These are phyloP conservation scores for Erpornis zantholeuca DNA, from an alignment of 2,113 vertebrate species.

Conservation along the genomic window DNA sequence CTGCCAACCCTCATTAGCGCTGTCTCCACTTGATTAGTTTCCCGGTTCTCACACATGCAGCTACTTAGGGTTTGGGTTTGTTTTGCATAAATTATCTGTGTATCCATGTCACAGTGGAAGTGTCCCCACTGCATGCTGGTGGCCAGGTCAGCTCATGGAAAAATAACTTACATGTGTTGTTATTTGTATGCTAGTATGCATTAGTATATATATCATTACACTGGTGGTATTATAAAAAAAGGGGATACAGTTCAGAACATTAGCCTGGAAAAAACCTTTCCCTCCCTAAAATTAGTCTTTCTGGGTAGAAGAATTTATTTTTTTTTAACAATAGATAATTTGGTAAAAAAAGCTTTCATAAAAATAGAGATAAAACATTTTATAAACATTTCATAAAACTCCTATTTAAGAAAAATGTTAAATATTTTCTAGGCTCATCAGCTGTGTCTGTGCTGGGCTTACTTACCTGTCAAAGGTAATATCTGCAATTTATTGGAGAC, in stretches of 20 bases:
- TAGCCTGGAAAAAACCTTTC: background rate
- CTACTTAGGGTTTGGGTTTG: background rate
- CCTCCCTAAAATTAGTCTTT: background rate
- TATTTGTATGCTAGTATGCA: no score
- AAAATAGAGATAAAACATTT: background rate
- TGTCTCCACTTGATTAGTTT: background rate
- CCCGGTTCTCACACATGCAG: background rate
- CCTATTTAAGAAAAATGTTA: background rate
- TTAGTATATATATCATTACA: no score
- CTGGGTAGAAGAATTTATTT: background rate
- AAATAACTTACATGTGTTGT: no score
- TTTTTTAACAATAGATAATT: background rate
- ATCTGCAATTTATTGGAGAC: conserved; percentile 23
- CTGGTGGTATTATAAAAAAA: background rate
- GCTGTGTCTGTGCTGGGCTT: background rate
- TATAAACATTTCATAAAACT: background rate
- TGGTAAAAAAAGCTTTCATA: background rate
- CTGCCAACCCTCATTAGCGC: background rate
- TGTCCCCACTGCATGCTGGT: accelerated
- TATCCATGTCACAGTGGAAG: background rate
- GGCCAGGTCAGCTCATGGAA: background rate
- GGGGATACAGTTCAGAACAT: background rate
- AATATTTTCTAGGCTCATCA: background rate
- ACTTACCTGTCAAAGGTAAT: background rate
- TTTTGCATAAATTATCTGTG: background rate